Conservation (phyloP, 2,888 invertebrate genomes). For the Oligia strigilis region DNA sequence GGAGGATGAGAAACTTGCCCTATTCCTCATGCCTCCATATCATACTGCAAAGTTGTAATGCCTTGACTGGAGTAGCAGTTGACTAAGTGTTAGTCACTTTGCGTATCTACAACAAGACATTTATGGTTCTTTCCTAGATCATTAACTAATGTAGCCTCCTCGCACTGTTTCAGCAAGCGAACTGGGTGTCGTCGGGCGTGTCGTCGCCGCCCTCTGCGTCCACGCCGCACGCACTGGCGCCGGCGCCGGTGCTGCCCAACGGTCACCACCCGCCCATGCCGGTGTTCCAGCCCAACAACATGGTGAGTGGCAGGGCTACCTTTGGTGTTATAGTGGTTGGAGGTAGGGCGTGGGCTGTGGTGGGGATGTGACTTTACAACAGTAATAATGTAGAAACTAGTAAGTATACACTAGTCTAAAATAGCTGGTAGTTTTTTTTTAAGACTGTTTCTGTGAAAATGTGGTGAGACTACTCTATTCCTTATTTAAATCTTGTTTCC, state of each 20-base stretch:
- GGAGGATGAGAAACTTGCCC: neutral
- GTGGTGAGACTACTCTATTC: too few relatives aligned
- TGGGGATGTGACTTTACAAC: slow-evolving; percentile 2
- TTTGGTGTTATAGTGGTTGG: neutral
- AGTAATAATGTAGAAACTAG: too few relatives aligned
- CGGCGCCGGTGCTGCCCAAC: slow-evolving; percentile 88
- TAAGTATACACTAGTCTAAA: too few relatives aligned
- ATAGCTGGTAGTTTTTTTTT: too few relatives aligned
- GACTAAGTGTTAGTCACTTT: neutral
- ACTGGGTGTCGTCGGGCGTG: slow-evolving; percentile 90
- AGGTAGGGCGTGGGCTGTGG: neutral
- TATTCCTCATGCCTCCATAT: neutral
- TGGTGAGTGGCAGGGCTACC: slow-evolving; percentile 81
- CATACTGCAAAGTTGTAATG: neutral
- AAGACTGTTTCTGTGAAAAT: too few relatives aligned
- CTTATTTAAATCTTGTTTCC: too few relatives aligned
- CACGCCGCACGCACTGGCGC: slow-evolving; percentile 83
- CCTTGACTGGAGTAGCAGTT: neutral
- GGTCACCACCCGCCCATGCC: slow-evolving; percentile 85
- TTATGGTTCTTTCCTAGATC: neutral
- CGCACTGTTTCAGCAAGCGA: slow-evolving; percentile 76
- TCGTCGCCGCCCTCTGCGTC: slow-evolving; percentile 89
- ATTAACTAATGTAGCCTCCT: neutral
- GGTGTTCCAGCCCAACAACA: slow-evolving; percentile 88
- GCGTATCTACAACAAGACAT: neutral